Conservation (phyloP, 2,888 invertebrate species). For the Drosophila rubida region DNA sequence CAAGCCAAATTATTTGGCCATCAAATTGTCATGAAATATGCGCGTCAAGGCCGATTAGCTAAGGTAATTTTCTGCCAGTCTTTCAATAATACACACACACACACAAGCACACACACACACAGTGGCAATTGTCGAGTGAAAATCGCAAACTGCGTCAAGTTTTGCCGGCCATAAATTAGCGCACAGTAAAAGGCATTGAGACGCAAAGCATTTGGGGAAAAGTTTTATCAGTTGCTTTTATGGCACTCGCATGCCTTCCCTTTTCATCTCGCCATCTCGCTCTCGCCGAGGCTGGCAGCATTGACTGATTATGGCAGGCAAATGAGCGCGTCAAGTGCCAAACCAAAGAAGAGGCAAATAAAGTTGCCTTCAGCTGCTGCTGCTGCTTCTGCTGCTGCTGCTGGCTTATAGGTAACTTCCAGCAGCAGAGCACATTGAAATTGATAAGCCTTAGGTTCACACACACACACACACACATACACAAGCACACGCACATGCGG, state of each 20-base stretch:
- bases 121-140: conserved; percentile 48
- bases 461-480: conserved; percentile 25
- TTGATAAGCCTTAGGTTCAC: conserved; percentile 66
- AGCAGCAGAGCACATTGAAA: conserved; percentile 44
- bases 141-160: conserved; percentile 42
- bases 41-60: conserved; percentile 44
- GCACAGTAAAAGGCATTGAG: conserved; percentile 53
- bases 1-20: conserved; percentile 65
- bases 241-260: conserved; percentile 18
- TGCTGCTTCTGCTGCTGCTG: no score
- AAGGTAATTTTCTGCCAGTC: conserved; percentile 31
- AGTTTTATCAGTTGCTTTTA: conserved; percentile 69
- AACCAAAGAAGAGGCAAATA: conserved; percentile 32
- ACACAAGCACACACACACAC: neutral
- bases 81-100: conserved; percentile 8
- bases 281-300: conserved; percentile 20
- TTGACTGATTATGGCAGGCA: conserved; percentile 67
- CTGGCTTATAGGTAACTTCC: neutral
- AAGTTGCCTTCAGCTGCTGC: conserved; percentile 6
- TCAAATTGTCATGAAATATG: conserved; percentile 65
- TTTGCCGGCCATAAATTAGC: conserved; percentile 67
- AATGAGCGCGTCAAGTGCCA: conserved; percentile 62
- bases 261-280: neutral
- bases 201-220: conserved; percentile 47
- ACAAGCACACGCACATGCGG: no score